phyloP scores from a whole-genome alignment of 2,888 invertebrate species.

The Eurytoma adleriae region DNA sequence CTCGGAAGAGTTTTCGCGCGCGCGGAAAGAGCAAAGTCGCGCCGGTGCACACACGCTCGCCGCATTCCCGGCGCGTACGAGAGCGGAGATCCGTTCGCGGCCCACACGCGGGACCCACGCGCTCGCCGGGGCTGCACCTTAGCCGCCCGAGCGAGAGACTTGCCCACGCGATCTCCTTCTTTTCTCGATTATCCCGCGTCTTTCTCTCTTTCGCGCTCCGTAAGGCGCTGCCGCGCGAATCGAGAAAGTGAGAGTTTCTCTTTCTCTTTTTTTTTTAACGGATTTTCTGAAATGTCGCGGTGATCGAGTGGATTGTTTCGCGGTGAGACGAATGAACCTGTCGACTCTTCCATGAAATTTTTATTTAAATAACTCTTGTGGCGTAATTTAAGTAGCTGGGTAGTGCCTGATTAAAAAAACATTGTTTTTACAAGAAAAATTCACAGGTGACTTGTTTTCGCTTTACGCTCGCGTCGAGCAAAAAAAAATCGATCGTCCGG shows the following conservation, averaged over 20 bases:
- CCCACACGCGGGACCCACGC: slow-evolving; percentile 41
- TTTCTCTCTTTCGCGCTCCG: background rate
- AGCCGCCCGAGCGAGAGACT: background rate
- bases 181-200: slow-evolving; percentile 4
- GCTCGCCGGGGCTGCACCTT: slow-evolving; percentile 30
- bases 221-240: background rate
- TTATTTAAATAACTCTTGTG: too few relatives aligned
- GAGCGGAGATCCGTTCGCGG: slow-evolving; percentile 45
- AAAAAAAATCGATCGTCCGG: slow-evolving; percentile 3
- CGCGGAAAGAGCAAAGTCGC: slow-evolving; percentile 27
- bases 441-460: too few relatives aligned
- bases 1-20: background rate
- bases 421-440: too few relatives aligned
- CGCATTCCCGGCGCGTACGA: slow-evolving; percentile 37
- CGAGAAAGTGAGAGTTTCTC: background rate
- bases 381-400: too few relatives aligned
- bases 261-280: too few relatives aligned
- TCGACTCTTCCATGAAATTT: too few relatives aligned
- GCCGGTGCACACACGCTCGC: background rate
- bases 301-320: too few relatives aligned
- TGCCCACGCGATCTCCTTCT: slow-evolving; percentile 35
- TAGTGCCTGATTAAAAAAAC: too few relatives aligned
- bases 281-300: too few relatives aligned
- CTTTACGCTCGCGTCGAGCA: background rate
- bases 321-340: too few relatives aligned